A percentile compares a stretch with the other conserved stretches of the same genome.
Evolutionary conservation across 2,797 vertebrate genomes (phyloP).

Genomic region (Pangasius sanitwongsei): DNA sequence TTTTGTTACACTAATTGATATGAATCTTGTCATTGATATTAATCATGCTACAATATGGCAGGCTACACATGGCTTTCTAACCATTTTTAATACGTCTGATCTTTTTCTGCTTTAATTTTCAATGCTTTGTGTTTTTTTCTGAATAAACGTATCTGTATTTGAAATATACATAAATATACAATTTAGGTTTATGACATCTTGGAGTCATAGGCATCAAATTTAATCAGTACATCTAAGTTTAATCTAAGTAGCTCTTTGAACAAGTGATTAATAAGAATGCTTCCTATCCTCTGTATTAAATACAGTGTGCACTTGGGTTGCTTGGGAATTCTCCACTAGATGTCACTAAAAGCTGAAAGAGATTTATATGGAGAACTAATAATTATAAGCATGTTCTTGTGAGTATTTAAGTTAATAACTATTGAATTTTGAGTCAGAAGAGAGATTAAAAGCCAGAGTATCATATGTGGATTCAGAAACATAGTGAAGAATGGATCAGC

Average conservation of each 20-base stretch:
- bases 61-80: background rate
- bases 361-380: background rate
- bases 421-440: background rate
- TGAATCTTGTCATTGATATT: background rate
- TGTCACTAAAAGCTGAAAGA: slow-evolving; percentile 57
- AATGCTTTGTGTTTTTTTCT: too few relatives aligned
- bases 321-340: slow-evolving; percentile 64
- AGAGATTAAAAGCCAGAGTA: background rate
- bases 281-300: background rate
- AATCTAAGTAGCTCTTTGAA: background rate
- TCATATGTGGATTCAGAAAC: background rate
- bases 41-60: background rate
- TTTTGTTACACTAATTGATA: background rate
- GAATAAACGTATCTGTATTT: background rate
- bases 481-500: background rate
- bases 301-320: slow-evolving; percentile 31
- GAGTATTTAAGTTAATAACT: background rate
- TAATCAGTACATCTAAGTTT: background rate
- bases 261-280: background rate
- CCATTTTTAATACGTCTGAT: background rate
- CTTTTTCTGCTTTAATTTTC: background rate
- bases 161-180: background rate
- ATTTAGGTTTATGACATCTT: background rate
- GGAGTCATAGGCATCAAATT: background rate
- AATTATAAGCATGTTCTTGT: background rate